Percentiles rank a stretch among this genome's conserved stretches.
Evolutionary conservation across 2,113 vertebrate species (phyloP).

Genomic region (Etheostoma spectabile): DNA sequence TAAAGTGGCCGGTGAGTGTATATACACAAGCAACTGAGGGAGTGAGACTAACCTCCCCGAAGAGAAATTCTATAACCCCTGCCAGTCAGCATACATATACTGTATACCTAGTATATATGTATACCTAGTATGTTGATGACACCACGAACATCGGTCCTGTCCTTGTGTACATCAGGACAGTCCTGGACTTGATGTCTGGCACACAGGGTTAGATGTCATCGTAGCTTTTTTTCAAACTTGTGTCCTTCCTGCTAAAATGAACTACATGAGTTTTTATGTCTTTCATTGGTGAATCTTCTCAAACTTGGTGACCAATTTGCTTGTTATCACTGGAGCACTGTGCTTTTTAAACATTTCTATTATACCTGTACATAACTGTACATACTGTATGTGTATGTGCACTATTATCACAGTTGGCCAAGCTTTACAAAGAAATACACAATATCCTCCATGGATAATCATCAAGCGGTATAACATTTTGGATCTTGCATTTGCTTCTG

Average conservation of each 20-base stretch:
- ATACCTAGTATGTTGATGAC: not conserved
- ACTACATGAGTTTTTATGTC: not conserved
- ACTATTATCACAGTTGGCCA: not conserved
- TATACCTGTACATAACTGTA: not conserved
- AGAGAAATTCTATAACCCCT: not conserved
- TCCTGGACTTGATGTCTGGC: not conserved
- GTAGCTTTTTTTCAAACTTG: not conserved
- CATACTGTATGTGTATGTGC: not conserved
- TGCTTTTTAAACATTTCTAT: not conserved
- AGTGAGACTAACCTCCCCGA: not conserved
- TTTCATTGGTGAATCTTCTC: not conserved
- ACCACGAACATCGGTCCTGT: not conserved
- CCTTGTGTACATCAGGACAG: not conserved
- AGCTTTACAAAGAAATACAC: slow-evolving; percentile 10
- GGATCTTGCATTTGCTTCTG: not conserved
- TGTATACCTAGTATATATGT: no score
- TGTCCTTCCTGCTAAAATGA: not conserved
- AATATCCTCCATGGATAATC: not conserved
- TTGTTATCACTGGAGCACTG: not conserved
- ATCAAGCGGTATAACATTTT: not conserved
- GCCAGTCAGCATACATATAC: not conserved
- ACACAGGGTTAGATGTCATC: not conserved
- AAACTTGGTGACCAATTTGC: not conserved
- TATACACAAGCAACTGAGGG: not conserved
- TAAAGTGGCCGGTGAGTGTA: no score